Evolutionary conservation across 2,797 vertebrate genomes (phyloP), one percentile per base, ranked within the genome.

Genomic region (Decapterus maruadsi): DNA sequence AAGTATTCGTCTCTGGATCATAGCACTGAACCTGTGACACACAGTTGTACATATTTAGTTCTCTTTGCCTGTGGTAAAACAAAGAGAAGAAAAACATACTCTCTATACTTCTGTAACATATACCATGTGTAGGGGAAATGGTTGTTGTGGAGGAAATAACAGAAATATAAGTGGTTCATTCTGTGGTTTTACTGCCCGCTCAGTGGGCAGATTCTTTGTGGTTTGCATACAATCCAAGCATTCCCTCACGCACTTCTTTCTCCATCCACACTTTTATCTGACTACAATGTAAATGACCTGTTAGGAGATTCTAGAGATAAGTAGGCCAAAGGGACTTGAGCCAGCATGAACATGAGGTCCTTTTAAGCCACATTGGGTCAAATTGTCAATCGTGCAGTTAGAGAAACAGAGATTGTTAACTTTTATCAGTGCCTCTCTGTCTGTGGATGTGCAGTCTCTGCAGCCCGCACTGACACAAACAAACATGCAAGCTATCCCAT

Each of bases 11-110:
- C 85, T 97, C 97, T 3, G 98, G 97, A 86, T 99, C 97, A 0
- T 97, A 99, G 56, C 98, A 99, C 76, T 99, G 98, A 87, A 99
- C 98, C 98, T 99, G 93, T 51, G 34, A 84, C 20, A 62, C 2
- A 78, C 14, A 72, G 43, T 67, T 42, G 57, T n/a, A 75, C 4
- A 9, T n/a, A 38, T 34, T 62, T 70, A 59, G 13, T n/a, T 72
- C 42, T 36, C 16, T 55, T 40, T 61, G 43, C 42, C 4, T 60
- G 9, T 10, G 16, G 22, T 57, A 8, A 29, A 75, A 51, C 4
- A 62, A 11, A 71, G 26, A 61, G 51, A 45, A 19, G 14, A 58
- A 22, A 40, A 19, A 19, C 17, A 55, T n/a, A 19, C 2, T 22
- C 6, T 22, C 14, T 22, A 31, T 46, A 45, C 10, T 29, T 72